These are phyloP conservation scores for Xiphophorus hellerii DNA, from an alignment of 2,113 vertebrate genomes.

Conservation along the genomic window DNA sequence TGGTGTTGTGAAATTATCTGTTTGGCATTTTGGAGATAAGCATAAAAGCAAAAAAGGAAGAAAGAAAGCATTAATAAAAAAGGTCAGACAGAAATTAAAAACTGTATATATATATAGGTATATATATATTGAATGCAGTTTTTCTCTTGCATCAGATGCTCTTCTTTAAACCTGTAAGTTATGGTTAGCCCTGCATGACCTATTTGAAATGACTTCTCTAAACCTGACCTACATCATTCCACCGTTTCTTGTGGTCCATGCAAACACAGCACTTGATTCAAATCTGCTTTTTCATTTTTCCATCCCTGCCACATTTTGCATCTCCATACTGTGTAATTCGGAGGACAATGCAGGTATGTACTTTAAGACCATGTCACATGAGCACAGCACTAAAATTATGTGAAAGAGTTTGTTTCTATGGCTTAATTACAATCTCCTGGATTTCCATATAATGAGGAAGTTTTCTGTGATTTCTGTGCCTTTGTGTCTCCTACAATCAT, in stretches of 20 bases:
- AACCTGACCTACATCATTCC: too few species aligned
- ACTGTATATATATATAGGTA: too few species aligned
- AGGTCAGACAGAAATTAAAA: too few species aligned
- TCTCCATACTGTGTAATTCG: too few species aligned
- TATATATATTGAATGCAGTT: too few species aligned
- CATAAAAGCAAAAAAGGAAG: background rate
- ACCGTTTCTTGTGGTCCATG: background rate
- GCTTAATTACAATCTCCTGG: background rate
- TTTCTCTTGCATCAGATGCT: too few species aligned
- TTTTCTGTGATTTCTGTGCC: background rate
- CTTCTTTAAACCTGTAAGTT: background rate
- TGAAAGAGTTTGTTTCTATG: background rate
- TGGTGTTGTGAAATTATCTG: background rate
- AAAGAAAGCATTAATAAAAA: too few species aligned
- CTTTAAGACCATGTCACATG: background rate
- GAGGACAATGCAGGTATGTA: too few species aligned
- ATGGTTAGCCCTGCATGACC: background rate
- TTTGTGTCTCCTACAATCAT: too few species aligned
- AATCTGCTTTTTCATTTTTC: background rate
- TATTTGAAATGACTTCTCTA: background rate
- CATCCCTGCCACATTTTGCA: too few species aligned
- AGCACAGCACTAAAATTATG: background rate
- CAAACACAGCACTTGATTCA: background rate
- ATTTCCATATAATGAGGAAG: background rate
- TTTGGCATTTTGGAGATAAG: too few species aligned